Conservation (phyloP, 1,140 invertebrate genomes). For the Antheraea mylitta region DNA sequence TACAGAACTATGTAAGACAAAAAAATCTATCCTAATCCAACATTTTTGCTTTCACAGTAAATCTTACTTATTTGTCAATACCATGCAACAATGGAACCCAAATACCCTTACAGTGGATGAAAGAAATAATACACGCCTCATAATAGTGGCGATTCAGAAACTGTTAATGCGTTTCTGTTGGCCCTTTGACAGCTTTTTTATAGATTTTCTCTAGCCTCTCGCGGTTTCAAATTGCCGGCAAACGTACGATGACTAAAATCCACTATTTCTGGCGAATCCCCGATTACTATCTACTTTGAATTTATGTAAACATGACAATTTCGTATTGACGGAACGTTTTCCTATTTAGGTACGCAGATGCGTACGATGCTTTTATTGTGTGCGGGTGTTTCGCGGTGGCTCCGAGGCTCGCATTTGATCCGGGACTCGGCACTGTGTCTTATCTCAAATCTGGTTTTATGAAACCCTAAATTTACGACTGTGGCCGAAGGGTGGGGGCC, state of each 20-base stretch:
- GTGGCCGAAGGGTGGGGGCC: constrained; percentile 63
- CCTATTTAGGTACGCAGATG: constrained; percentile 50
- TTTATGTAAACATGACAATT: constrained; percentile 76
- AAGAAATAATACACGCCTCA: constrained; percentile 74
- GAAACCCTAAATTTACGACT: constrained; percentile 79
- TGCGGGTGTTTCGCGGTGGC: constrained; percentile 43
- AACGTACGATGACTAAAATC: constrained; percentile 54
- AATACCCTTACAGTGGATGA: constrained; percentile 70
- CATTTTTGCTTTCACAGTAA: constrained; percentile 69
- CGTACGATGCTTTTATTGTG: constrained; percentile 74
- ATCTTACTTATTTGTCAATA: constrained; percentile 77
- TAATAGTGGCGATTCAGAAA: constrained; percentile 74
- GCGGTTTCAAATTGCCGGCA: constrained; percentile 52
- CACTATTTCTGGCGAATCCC: constrained; percentile 56
- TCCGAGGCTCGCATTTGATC: constrained; percentile 72
- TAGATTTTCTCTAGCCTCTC: constrained; percentile 42
- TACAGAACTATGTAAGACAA: constrained; percentile 42
- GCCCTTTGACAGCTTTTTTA: constrained; percentile 63
- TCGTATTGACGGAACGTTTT: constrained; percentile 44
- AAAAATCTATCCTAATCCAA: constrained; percentile 63
- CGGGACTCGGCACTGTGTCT: constrained; percentile 74
- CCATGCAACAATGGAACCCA: constrained; percentile 70
- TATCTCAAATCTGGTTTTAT: constrained; percentile 78
- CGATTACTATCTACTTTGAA: constrained; percentile 68
- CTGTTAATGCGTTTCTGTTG: constrained; percentile 75